phyloP scores from a whole-genome alignment of 2,888 invertebrate genomes.

The Atethmia centrago region DNA sequence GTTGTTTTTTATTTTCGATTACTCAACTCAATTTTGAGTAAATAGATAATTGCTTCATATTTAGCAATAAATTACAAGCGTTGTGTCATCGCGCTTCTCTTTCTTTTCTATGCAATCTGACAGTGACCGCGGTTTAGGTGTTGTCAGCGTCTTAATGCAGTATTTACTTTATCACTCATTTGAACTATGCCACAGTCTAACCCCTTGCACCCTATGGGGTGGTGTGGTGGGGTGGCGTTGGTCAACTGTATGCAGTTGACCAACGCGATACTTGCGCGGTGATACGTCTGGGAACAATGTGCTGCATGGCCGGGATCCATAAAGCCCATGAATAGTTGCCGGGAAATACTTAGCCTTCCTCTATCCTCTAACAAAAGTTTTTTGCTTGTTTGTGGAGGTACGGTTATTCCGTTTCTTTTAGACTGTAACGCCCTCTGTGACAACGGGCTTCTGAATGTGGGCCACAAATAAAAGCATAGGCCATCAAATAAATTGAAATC shows the following conservation, averaged over 20 bases:
- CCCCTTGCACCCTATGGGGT: not conserved
- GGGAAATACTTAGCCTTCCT: not conserved
- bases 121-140: no score
- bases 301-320: not conserved
- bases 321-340: not conserved
- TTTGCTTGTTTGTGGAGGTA: not conserved
- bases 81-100: no score
- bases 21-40: no score
- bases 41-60: no score
- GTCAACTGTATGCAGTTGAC: no score
- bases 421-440: not conserved
- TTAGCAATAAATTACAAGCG: no score
- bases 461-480: not conserved
- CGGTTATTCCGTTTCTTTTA: not conserved
- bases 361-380: not conserved
- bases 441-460: not conserved
- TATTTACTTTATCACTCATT: not conserved
- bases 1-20: no score
- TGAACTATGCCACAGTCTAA: constrained; percentile 10
- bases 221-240: no score
- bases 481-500: not conserved
- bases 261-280: not conserved
- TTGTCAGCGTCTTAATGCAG: no score
- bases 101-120: no score
- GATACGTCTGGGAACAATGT: not conserved